Base-by-base conservation (phyloP, 2,888 invertebrate genomes). In the Agonopterix subpropinquella region DNA sequence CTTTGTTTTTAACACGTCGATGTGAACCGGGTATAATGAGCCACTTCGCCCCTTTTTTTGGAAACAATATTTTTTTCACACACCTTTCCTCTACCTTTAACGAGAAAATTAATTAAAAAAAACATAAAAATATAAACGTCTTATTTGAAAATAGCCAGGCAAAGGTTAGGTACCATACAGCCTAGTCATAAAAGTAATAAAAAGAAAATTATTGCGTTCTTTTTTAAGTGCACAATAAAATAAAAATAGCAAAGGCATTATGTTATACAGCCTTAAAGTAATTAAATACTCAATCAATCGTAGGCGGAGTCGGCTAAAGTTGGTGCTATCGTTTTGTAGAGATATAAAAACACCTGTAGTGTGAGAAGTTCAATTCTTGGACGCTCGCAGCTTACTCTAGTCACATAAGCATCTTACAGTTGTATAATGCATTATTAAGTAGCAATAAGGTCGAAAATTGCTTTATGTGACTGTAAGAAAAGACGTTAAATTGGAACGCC, bases 321-420 rank as follows among this genome's bases (percentile, higher is more conserved):
- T 39, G 10, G n/a, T 39, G 9, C 39, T 13, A 42, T 70, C 61
- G 65, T 69, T 69, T 65, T 61, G 56, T 66, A 64, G 56, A 64
- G 56, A 69, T 67, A 74, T 70, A 77, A 79, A 77, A 77, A 74
- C 82, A 83, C 80, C 80, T 84, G 78, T 35, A 47, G 80, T 79
- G 80, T 80, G 80, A 79, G 18, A 36, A 41, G 42, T 41, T 46
- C 28, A 28, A 5, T 8, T 9, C 46, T 36, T 46, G 9, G 11
- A 39, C n/a, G n/a, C 28, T 28, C 11, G 39, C 10, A 39, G 39
- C 41, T 41, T 35, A 39, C 39, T 39, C 37, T 18, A 11, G 39
- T 39, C 39, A 39, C 39, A 28, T 28, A 28, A 28, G 7, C 39
- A 39, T n/a, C 13, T 2, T 8, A 42, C 8, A 42, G 42, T 11